These are phyloP conservation scores for Cathartes aura DNA, from an alignment of 2,113 vertebrate genomes.

Conservation along the genomic window DNA sequence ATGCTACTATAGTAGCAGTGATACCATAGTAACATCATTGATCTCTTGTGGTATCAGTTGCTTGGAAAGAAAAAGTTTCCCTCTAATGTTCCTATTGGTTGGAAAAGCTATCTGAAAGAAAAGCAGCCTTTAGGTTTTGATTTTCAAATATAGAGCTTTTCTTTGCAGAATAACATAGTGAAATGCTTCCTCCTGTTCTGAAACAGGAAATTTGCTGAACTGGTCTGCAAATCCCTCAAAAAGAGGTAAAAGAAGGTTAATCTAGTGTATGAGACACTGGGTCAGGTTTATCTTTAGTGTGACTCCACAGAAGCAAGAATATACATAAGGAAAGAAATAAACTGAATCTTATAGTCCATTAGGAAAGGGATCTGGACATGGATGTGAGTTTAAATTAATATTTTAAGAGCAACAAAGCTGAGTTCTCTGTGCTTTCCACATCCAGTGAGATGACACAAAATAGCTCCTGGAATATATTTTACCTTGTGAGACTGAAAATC, in stretches of 20 bases:
- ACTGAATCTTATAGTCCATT: neutral
- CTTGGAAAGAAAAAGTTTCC: neutral
- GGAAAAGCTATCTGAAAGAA: neutral
- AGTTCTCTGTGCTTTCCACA: neutral
- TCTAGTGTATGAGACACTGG: neutral
- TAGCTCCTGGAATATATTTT: neutral
- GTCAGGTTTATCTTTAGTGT: neutral
- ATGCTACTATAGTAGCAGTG: neutral
- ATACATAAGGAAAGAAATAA: neutral
- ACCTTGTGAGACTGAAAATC: neutral
- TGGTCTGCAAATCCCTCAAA: neutral
- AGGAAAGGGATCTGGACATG: neutral
- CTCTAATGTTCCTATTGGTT: neutral
- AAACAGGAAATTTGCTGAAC: neutral
- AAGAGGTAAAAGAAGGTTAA: neutral
- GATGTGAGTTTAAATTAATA: neutral
- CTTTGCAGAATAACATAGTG: neutral
- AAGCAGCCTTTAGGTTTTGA: neutral
- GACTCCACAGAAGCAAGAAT: neutral
- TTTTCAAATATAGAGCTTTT: neutral
- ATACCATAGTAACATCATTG: neutral
- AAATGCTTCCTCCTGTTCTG: neutral
- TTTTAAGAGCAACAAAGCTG: neutral
- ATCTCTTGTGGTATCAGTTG: neutral
- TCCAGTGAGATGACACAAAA: neutral